Base-by-base conservation (phyloP, 2,113 vertebrate species). In the Marmota monax region DNA sequence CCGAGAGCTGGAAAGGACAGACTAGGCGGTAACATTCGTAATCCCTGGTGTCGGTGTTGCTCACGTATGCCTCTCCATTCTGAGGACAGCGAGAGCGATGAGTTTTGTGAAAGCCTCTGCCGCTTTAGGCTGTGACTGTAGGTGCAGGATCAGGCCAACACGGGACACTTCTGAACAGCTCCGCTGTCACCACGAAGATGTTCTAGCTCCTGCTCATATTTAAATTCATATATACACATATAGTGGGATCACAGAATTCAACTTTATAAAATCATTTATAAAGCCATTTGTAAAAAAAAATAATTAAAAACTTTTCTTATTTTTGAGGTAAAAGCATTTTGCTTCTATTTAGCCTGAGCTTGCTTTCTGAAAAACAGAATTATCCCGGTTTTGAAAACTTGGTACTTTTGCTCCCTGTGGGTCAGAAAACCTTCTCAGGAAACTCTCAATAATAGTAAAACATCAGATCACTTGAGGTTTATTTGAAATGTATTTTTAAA, bases 361-460 rank as follows among this genome's bases (percentile, higher is more conserved):
- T 37, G 94, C 89, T 70, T 91, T 84, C 72, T 82, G 74, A 61
- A 9, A 83, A 58, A 10, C 10, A 22, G 29, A 72, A 69, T 95
- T 32, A 34, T 14, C 39, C 67, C 4, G 29, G 53, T 10, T 63
- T 82, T 82, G 80, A 61, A 93, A 97, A 93, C 58, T 84, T 93
- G 37, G 72, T 29, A 17, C 72, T 63, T 82, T 63, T 42, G 72
- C 76, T 37, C 34, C 18, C 58, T 29, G 63, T 51, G 13, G 5
- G 63, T 83, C 61, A 29, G 5, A 13, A 72, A 82, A 53, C 34
- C 25, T 3, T 61, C 72, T 22, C 20, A 74, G 56, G 14, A 7
- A 73, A 69, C 34, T 1, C 74, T 45, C 23, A 3, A 5, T 32
- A 16, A 25, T 37, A 34, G 53, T 9, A 56, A 67, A 51, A 80